Base-by-base conservation (phyloP, 1,140 invertebrate genomes). In the Eumeta japonica region DNA sequence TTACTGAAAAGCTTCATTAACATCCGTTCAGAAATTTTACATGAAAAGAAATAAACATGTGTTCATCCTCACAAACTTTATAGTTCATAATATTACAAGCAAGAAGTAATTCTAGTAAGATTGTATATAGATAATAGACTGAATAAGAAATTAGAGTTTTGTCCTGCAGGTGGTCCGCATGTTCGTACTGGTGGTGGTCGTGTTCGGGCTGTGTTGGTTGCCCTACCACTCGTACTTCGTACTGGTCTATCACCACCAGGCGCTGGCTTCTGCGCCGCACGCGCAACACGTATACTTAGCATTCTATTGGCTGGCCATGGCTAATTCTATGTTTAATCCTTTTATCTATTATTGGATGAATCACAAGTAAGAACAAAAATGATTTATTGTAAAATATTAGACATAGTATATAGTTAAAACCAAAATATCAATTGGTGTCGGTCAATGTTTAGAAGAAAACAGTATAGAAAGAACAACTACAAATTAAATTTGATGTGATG, bases 281-380 rank as follows among this genome's bases (percentile, higher is more conserved):
- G 83, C 89, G 2, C 88, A 89, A 52, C 87, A 90, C 48, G 77
- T 92, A 29, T 89, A 86, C 58, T 63, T 94, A 3, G 79, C 79
- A 3, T 92, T 93, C 63, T 94, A 93, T 56, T 94, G 89, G 88
- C 77, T 94, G 10, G 91, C 91, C 5, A 94, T 94, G 91, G 86
- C 87, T 3, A 92, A 92, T 52, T 87, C 89, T 1, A 90, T 91
- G 85, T 88, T 91, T 39, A 93, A 94, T 72, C 90, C 90, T 2
- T 79, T 93, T 28, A 90, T 94, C 18, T 92, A 93, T 64, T 93
- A 91, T 57, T 92, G 88, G 85, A 92, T 93, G 87, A 94, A 92
- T 62, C 83, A 71, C 43, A 70, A 70, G 68, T 73, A 46, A 68
- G 67, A 63, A 46, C 10, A 7, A 5, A 7, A 7, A 7, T 24